Conservation (phyloP, 1,140 invertebrate species). For the Battus philenor region DNA sequence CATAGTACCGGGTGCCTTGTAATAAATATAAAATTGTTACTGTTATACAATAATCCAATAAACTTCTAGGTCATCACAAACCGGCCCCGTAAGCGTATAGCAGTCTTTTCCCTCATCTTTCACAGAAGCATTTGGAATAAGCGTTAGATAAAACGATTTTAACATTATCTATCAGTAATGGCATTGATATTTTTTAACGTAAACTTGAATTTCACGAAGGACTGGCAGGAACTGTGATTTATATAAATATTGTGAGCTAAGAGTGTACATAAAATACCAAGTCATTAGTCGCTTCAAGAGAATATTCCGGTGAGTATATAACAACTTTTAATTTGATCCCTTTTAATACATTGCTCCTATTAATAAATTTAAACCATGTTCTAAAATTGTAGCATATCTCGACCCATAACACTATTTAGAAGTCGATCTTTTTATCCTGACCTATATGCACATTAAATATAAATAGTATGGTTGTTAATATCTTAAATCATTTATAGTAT, state of each 20-base stretch:
- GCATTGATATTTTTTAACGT: background rate
- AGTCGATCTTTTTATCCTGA: background rate
- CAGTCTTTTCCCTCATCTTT: constrained; percentile 8
- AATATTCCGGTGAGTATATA: constrained; percentile 66
- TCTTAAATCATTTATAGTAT: background rate
- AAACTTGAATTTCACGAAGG: background rate
- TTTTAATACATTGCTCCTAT: background rate
- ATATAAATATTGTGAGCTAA: constrained; percentile 18
- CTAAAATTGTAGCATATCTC: too few species aligned
- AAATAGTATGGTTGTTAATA: background rate
- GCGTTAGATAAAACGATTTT: background rate
- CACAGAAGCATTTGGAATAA: background rate
- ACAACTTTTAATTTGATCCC: too few species aligned
- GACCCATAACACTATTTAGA: too few species aligned
- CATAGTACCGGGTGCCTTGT: too few species aligned
- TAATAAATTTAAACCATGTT: background rate
- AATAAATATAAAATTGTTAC: constrained; percentile 19
- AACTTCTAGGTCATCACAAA: constrained; percentile 55
- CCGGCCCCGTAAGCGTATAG: constrained; percentile 19
- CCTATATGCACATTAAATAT: background rate
- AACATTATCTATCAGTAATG: background rate
- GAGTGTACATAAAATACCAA: constrained; percentile 64
- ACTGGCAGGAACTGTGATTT: constrained; percentile 4
- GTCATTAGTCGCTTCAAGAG: constrained; percentile 73
- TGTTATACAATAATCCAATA: constrained; percentile 53